These are phyloP conservation scores for cat (Felis catus) DNA, from an alignment of 2,113 vertebrate species.

Conservation along the genomic window DNA sequence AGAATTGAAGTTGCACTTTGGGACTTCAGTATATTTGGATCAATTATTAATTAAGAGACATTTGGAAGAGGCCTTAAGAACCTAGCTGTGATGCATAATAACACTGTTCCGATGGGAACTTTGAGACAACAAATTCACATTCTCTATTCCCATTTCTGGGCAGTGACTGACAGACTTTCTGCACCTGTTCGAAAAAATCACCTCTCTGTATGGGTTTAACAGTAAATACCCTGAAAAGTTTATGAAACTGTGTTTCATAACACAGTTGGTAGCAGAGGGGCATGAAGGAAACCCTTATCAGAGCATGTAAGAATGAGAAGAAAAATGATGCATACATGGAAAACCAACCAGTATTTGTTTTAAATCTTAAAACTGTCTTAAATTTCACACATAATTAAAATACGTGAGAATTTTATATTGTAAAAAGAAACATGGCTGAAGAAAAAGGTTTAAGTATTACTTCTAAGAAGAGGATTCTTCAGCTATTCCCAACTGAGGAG, in stretches of 20 bases:
- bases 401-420: neutral
- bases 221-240: neutral
- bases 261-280: neutral
- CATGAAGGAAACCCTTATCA: neutral
- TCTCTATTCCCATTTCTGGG: neutral
- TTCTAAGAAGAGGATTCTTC: neutral
- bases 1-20: neutral
- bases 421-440: neutral
- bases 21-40: neutral
- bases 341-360: neutral
- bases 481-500: neutral
- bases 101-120: neutral
- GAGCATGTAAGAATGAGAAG: neutral
- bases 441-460: neutral
- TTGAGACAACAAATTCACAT: neutral
- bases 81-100: neutral
- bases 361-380: neutral
- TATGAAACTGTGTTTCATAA: neutral
- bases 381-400: constrained; percentile 20
- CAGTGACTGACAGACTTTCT: neutral
- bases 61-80: neutral
- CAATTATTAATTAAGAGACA: neutral
- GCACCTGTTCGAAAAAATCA: neutral
- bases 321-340: neutral
- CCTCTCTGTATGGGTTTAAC: neutral